These are phyloP conservation scores for Notiomystis cincta DNA, from an alignment of 2,113 vertebrate species.

Conservation along the genomic window DNA sequence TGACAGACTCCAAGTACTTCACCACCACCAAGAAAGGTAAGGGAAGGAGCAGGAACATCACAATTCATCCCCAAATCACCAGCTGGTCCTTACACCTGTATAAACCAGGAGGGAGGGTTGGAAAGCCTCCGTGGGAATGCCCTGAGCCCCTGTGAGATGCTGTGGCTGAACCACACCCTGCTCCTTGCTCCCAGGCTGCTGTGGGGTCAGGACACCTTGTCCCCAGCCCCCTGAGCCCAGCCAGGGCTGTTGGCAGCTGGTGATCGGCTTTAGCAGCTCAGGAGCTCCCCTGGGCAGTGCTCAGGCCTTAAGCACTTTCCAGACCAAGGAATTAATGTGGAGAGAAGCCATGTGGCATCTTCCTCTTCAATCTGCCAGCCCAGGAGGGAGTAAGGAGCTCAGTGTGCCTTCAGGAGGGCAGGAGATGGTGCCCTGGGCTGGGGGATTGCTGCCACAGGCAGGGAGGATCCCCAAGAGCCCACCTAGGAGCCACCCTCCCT, in stretches of 20 bases:
- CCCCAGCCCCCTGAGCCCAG: not conserved
- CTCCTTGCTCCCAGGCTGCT: not conserved
- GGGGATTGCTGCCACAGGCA: not conserved
- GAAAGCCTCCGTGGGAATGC: not conserved
- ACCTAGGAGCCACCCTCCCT: not conserved
- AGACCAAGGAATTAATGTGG: not conserved
- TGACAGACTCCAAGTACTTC: constrained; percentile 99
- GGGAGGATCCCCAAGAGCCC: too few species aligned
- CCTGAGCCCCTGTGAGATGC: fast-evolving
- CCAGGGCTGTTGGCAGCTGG: not conserved
- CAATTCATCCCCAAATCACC: fast-evolving
- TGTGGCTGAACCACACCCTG: not conserved
- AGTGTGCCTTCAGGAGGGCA: not conserved
- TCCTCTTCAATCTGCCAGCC: not conserved
- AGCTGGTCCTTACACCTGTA: not conserved
- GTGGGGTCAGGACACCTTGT: not conserved
- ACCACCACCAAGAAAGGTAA: constrained; percentile 99
- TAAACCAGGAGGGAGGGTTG: not conserved
- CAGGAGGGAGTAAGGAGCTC: not conserved
- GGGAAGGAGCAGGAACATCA: not conserved
- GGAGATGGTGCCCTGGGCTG: not conserved
- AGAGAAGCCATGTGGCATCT: not conserved
- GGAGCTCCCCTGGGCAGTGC: not conserved
- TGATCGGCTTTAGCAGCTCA: not conserved
- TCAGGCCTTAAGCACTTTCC: not conserved